These are phyloP conservation scores for Cristatella mucedo DNA, from an alignment of 2,888 invertebrate species.

Conservation along the genomic window DNA sequence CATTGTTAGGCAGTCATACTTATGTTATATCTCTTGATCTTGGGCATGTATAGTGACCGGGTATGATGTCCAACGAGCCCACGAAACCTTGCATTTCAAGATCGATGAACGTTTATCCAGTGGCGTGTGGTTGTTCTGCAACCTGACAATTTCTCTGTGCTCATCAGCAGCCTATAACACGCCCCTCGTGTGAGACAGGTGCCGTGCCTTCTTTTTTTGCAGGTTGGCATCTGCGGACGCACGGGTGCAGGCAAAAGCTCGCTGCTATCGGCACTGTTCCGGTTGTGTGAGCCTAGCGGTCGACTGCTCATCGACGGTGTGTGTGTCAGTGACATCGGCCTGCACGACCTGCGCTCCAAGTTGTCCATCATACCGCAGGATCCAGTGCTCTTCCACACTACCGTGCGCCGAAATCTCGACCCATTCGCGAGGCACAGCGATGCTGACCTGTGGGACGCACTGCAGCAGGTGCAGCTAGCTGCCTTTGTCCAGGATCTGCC, in stretches of 20 bases:
- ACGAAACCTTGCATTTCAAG: too few species aligned
- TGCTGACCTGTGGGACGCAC: too few species aligned
- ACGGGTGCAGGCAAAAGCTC: constrained; percentile 47
- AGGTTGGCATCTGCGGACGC: constrained; percentile 51
- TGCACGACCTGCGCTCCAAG: constrained; percentile 58
- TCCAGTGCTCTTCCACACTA: constrained; percentile 32
- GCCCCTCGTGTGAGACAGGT: too few species aligned
- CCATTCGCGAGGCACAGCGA: constrained; percentile 29
- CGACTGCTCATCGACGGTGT: constrained; percentile 62
- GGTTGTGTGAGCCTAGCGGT: constrained; percentile 63
- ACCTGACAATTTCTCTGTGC: too few species aligned
- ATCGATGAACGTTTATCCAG: too few species aligned
- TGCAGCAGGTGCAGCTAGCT: constrained; percentile 29
- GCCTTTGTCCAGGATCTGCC: constrained; percentile 23
- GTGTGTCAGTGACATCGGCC: constrained; percentile 45
- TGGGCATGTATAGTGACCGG: too few species aligned
- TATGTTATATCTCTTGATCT: too few species aligned
- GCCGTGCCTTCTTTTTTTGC: constrained; percentile 14
- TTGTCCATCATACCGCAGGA: constrained; percentile 78
- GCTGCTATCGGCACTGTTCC: constrained; percentile 58
- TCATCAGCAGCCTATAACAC: too few species aligned
- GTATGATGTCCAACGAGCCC: too few species aligned
- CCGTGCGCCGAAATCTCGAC: constrained; percentile 31
- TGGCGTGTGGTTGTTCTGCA: too few species aligned
- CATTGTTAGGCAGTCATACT: too few species aligned